phyloP scores from a whole-genome alignment of 2,113 vertebrate species.

The Morone chrysops region DNA sequence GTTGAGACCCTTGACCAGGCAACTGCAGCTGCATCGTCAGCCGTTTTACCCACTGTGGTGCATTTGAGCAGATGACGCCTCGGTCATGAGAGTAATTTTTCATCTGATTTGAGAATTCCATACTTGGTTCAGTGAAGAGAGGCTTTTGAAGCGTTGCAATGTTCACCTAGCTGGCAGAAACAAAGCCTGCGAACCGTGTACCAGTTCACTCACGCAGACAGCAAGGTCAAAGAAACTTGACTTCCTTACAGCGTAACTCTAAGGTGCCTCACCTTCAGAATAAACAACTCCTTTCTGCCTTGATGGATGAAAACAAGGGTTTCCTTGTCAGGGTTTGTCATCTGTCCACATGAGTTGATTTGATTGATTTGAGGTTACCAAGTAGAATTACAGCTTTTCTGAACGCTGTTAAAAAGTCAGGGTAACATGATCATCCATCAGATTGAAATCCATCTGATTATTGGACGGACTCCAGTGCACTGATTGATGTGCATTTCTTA shows the following conservation, averaged over 20 bases:
- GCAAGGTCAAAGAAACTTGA: constrained; percentile 52
- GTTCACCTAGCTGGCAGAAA: constrained; percentile 58
- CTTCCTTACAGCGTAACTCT: constrained; percentile 15
- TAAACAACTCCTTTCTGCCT: constrained; percentile 31
- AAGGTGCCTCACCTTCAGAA: constrained; percentile 13
- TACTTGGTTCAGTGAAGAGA: constrained; percentile 23
- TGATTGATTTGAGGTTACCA: not conserved
- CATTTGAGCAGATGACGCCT: constrained; percentile 22
- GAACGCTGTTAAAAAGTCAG: not conserved
- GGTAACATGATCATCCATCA: not conserved
- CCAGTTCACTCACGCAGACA: constrained; percentile 51
- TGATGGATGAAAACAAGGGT: constrained; percentile 22
- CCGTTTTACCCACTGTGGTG: constrained; percentile 22
- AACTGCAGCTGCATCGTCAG: constrained; percentile 44
- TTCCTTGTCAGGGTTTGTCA: not conserved
- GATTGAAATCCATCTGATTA: not conserved
- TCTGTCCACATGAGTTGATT: not conserved
- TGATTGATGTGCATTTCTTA: constrained; percentile 22
- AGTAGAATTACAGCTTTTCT: not conserved
- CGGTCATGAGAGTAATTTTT: constrained; percentile 43
- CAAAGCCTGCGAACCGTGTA: constrained; percentile 63
- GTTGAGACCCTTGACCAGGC: constrained; percentile 4
- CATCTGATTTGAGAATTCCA: constrained; percentile 61
- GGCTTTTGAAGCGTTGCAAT: constrained; percentile 32
- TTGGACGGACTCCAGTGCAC: not conserved